Evolutionary conservation across 2,113 vertebrate genomes (phyloP), one percentile per base, ranked within the genome.

Genomic region (Illadopsis cleaveri): DNA sequence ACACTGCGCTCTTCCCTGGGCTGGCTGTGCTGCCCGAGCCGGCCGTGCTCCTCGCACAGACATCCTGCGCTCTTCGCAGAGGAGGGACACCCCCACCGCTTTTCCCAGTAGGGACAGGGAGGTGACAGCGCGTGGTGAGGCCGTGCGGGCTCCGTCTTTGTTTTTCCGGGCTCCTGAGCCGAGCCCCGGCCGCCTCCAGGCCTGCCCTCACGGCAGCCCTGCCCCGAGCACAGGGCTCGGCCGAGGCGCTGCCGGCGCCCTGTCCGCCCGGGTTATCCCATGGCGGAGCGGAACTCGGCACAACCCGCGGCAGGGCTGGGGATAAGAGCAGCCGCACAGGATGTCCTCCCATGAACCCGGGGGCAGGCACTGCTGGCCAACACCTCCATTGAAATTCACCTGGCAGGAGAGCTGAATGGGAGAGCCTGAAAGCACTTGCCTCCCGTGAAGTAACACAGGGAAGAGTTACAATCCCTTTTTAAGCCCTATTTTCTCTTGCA

Each of bases 1-100:
- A 8, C 12, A 0, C 47, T 11, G 28, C 14, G 2, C 9, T 15
- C 51, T 54, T 18, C 53, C 18, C 19, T 6, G 9, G 12, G 5
- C 0, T 31, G 5, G 25, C 21, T 13, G 25, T 2, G 27, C 72
- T 60, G 20, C 9, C 25, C 11, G 11, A 19, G 12, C 25, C 8
- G 4, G 9, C 47, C 2, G 0, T 2, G 15, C 54, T 2, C 12
- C 14, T 2, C 1, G 5, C 21, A 2, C 16, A 9, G 4, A 2
- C 21, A 6, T 12, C 0, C 44, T 14, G 20, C 12, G 2, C 12
- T 16, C 4, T 2, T 30, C 50, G 23, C 35, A 12, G 40, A 6
- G 6, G n/a, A 15, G 40, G 10, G 17, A 28, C 65, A 22, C 2
- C 4, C 4, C 21, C 44, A 13, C 5, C 12, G 3, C 8, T 38